These are phyloP conservation scores for Perognathus longimembris DNA, from an alignment of 2,113 vertebrate species.

Conservation along the genomic window DNA sequence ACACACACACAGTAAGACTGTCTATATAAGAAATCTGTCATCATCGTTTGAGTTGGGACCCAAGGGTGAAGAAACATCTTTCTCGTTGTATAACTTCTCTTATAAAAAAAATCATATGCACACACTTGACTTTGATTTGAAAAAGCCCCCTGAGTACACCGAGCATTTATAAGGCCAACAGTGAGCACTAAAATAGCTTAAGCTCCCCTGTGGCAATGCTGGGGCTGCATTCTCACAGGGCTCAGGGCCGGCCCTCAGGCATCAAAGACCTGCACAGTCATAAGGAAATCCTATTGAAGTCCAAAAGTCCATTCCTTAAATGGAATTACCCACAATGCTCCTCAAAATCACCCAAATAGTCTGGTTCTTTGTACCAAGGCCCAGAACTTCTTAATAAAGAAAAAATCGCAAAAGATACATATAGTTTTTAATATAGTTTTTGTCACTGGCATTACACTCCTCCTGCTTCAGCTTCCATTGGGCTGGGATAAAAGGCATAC, in stretches of 20 bases:
- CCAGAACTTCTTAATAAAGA: not conserved
- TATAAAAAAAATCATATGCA: not conserved
- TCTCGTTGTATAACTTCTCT: not conserved
- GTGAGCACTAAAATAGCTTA: not conserved
- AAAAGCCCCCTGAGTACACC: not conserved
- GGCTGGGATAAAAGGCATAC: not conserved
- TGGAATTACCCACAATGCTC: not conserved
- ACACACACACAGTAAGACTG: not conserved
- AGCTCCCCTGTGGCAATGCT: not conserved
- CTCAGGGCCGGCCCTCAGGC: not conserved
- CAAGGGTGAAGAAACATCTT: not conserved
- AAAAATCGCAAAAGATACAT: not conserved
- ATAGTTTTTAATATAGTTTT: not conserved
- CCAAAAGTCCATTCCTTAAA: not conserved
- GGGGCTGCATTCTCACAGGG: not conserved
- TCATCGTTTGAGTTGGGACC: not conserved
- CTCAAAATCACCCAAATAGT: not conserved
- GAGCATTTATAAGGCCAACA: not conserved
- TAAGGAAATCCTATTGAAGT: rapidly evolving
- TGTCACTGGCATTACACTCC: not conserved
- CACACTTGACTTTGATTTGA: not conserved
- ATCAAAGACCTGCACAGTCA: not conserved
- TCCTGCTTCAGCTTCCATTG: not conserved
- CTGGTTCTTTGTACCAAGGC: rapidly evolving
- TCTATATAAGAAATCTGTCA: not conserved